These are phyloP conservation scores for Cerastis rubricosa DNA, from an alignment of 2,888 invertebrate genomes.

Conservation along the genomic window DNA sequence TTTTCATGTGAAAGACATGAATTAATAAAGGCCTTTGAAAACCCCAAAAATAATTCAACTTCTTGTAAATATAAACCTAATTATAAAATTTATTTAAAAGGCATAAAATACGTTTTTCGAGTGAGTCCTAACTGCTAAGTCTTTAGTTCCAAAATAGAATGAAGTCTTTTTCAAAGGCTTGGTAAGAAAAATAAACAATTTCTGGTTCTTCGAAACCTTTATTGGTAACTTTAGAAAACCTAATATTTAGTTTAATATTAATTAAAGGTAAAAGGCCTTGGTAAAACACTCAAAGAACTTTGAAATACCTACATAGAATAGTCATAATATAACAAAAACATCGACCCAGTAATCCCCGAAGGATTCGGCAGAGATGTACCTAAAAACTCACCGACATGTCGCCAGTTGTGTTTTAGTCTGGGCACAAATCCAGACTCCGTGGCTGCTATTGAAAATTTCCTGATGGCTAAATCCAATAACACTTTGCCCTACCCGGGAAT, in stretches of 20 bases:
- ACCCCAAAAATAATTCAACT: not conserved
- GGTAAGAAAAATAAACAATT: not conserved
- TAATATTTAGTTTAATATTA: not conserved
- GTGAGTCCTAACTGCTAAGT: not conserved
- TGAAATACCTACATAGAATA: not conserved
- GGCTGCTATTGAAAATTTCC: too few relatives aligned
- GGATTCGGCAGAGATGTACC: too few relatives aligned
- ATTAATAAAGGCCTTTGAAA: conserved; percentile 8
- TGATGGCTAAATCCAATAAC: too few relatives aligned
- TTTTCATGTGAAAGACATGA: not conserved
- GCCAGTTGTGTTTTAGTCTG: too few relatives aligned
- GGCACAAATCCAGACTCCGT: too few relatives aligned
- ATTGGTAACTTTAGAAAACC: not conserved
- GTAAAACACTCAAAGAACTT: not conserved
- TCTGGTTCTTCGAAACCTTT: not conserved
- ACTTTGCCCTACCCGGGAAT: too few relatives aligned
- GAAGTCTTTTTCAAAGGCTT: not conserved
- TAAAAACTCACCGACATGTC: too few relatives aligned
- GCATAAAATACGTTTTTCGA: not conserved
- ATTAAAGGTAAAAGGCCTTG: not conserved
- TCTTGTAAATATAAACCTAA: not conserved
- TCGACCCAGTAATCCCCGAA: too few relatives aligned
- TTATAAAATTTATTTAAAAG: not conserved
- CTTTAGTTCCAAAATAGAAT: not conserved
- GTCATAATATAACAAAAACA: too few relatives aligned